These are phyloP conservation scores for Acromyrmex charruanus DNA, from an alignment of 1,140 invertebrate species.

Conservation along the genomic window DNA sequence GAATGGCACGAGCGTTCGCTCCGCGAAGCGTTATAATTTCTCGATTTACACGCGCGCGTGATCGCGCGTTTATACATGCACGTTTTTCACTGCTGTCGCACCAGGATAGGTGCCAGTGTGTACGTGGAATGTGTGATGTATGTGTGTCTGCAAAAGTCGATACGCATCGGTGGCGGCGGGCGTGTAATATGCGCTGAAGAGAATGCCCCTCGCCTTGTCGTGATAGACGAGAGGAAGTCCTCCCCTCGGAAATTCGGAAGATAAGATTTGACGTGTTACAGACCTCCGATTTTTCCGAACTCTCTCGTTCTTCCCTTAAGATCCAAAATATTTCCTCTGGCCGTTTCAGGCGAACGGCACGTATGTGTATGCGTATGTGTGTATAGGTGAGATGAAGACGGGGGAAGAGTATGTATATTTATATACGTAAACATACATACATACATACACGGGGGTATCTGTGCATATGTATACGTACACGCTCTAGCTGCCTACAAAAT, in stretches of 20 bases:
- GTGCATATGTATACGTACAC: slow-evolving; percentile 77
- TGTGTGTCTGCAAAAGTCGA: slow-evolving; percentile 53
- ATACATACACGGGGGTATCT: slow-evolving; percentile 61
- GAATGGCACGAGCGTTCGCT: slow-evolving; percentile 44
- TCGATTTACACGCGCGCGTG: slow-evolving; percentile 49
- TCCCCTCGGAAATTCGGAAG: slow-evolving; percentile 29
- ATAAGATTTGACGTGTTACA: slow-evolving; percentile 28
- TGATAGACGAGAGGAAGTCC: slow-evolving; percentile 2
- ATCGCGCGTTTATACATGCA: slow-evolving; percentile 58
- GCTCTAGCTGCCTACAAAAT: slow-evolving; percentile 81
- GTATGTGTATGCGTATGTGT: slow-evolving; percentile 50
- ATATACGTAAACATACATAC: slow-evolving; percentile 74
- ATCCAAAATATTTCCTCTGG: slow-evolving; percentile 70
- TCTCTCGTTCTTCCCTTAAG: slow-evolving; percentile 18
- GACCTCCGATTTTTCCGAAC: slow-evolving; percentile 6
- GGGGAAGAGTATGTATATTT: slow-evolving; percentile 69
- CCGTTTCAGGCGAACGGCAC: slow-evolving; percentile 64
- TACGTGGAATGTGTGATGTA: background rate
- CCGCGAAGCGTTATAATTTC: slow-evolving; percentile 58
- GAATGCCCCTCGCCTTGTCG: slow-evolving; percentile 26
- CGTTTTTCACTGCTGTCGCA: slow-evolving; percentile 39
- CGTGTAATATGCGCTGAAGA: slow-evolving; percentile 50
- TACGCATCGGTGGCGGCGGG: slow-evolving; percentile 37
- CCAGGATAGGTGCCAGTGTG: slow-evolving; percentile 18
- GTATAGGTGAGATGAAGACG: slow-evolving; percentile 39